These are phyloP conservation scores for Hycleus cichorii DNA, from an alignment of 1,140 invertebrate genomes.

Conservation along the genomic window DNA sequence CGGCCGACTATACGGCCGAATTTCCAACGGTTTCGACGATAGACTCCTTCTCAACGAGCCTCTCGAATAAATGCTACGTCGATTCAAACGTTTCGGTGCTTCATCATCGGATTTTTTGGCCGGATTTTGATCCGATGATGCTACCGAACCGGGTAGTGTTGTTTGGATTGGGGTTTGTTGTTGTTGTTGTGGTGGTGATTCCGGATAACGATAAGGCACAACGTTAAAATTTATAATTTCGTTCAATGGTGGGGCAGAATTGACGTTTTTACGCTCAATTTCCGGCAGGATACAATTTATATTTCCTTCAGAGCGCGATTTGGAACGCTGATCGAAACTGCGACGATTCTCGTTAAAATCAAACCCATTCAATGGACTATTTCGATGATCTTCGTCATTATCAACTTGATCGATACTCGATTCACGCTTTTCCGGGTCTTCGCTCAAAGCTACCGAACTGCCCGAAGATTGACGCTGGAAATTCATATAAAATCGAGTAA, in stretches of 20 bases:
- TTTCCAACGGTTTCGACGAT: background rate
- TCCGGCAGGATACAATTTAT: slow-evolving; percentile 23
- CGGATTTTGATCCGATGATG: background rate
- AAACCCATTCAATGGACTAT: slow-evolving; percentile 14
- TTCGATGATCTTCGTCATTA: background rate
- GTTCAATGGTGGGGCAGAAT: slow-evolving; percentile 32
- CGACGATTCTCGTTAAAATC: slow-evolving; percentile 13
- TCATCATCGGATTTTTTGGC: slow-evolving; percentile 3
- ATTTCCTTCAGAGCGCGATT: slow-evolving; percentile 16
- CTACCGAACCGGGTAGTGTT: slow-evolving; percentile 10
- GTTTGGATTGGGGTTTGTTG: slow-evolving; percentile 1
- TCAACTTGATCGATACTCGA: background rate
- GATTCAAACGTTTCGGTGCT: slow-evolving; percentile 4
- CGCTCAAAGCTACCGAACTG: slow-evolving; percentile 12
- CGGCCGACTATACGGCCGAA: slow-evolving; percentile 47
- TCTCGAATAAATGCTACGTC: background rate
- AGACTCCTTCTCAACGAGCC: background rate
- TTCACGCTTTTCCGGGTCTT: background rate
- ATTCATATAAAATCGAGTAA: background rate
- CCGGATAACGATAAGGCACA: slow-evolving; percentile 5
- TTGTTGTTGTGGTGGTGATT: background rate
- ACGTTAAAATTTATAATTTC: slow-evolving; percentile 17
- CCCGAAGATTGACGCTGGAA: slow-evolving; percentile 4
- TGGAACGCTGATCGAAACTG: slow-evolving; percentile 11
- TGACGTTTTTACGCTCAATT: slow-evolving; percentile 27